Evolutionary conservation across 1,140 invertebrate species (phyloP).

Genomic region (Platyura marginata): DNA sequence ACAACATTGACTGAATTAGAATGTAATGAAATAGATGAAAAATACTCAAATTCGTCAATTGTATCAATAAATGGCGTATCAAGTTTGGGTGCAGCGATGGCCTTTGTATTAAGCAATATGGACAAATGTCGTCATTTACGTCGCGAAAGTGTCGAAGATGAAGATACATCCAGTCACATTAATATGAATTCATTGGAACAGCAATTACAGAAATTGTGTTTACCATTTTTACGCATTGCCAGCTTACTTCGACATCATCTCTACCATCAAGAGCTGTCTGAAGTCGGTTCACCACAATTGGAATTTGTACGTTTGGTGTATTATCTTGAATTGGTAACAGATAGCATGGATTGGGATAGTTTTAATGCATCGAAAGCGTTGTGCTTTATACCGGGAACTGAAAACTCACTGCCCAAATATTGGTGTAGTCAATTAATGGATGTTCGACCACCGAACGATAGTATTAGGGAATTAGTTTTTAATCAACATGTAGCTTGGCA

Average conservation of each 20-base stretch:
- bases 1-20: constrained; percentile 30
- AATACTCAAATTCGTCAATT: constrained; percentile 7
- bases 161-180: neutral
- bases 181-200: constrained; percentile 25
- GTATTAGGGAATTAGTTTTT: constrained; percentile 38
- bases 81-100: constrained; percentile 19
- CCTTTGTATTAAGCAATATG: constrained; percentile 16
- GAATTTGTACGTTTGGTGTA: constrained; percentile 57
- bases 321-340: constrained; percentile 52
- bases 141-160: constrained; percentile 18
- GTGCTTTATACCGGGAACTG: constrained; percentile 32
- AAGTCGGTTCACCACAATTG: constrained; percentile 34
- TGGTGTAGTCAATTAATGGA: constrained; percentile 46
- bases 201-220: constrained; percentile 54
- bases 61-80: constrained; percentile 3
- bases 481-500: constrained; percentile 56
- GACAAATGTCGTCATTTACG: constrained; percentile 15
- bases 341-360: constrained; percentile 42
- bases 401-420: constrained; percentile 27
- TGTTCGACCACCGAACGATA: constrained; percentile 31
- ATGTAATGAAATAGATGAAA: constrained; percentile 20
- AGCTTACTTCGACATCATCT: constrained; percentile 70
- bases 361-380: constrained; percentile 45
- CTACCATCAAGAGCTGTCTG: constrained; percentile 61
- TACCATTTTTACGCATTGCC: constrained; percentile 71